Percentiles rank a stretch among this genome's conserved stretches.
Evolutionary conservation across 2,888 invertebrate species (phyloP).

Genomic region (Notodonta dromedarius): DNA sequence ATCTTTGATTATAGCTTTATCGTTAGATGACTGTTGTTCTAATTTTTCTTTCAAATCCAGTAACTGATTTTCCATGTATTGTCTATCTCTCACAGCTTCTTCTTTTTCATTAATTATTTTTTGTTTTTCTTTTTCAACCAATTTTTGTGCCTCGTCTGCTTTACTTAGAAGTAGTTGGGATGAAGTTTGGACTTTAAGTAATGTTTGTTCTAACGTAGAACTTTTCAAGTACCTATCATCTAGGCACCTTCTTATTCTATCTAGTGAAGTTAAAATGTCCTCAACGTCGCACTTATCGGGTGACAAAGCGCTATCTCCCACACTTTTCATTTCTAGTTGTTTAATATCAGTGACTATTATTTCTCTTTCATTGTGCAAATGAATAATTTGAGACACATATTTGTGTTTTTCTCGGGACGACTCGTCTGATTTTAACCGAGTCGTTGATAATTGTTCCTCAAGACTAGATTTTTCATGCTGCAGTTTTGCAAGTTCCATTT

Average conservation of each 20-base stretch:
- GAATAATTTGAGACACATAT: constrained; percentile 51
- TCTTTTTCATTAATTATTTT: constrained; percentile 72
- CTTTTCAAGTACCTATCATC: constrained; percentile 54
- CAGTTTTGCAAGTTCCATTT: constrained; percentile 66
- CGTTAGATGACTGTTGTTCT: constrained; percentile 53
- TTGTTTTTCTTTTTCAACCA: constrained; percentile 72
- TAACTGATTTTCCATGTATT: constrained; percentile 58
- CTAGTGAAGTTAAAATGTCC: constrained; percentile 59
- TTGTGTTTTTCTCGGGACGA: constrained; percentile 52
- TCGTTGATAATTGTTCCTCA: constrained; percentile 56
- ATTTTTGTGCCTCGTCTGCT: constrained; percentile 71
- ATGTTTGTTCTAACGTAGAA: constrained; percentile 58
- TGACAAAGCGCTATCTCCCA: constrained; percentile 62
- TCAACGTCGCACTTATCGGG: constrained; percentile 54
- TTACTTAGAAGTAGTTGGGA: constrained; percentile 69
- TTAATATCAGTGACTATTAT: constrained; percentile 63
- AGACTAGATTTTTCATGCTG: constrained; percentile 56
- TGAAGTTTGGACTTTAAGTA: constrained; percentile 66
- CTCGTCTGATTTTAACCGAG: constrained; percentile 54
- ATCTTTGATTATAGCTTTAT: constrained; percentile 60
- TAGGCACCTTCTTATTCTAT: constrained; percentile 57
- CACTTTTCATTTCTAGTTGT: constrained; percentile 62
- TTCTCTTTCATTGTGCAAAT: constrained; percentile 62
- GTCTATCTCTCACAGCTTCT: constrained; percentile 60
- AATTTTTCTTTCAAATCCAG: constrained; percentile 54